Conservation (phyloP, 2,113 vertebrate species). For the Empidonax traillii region DNA sequence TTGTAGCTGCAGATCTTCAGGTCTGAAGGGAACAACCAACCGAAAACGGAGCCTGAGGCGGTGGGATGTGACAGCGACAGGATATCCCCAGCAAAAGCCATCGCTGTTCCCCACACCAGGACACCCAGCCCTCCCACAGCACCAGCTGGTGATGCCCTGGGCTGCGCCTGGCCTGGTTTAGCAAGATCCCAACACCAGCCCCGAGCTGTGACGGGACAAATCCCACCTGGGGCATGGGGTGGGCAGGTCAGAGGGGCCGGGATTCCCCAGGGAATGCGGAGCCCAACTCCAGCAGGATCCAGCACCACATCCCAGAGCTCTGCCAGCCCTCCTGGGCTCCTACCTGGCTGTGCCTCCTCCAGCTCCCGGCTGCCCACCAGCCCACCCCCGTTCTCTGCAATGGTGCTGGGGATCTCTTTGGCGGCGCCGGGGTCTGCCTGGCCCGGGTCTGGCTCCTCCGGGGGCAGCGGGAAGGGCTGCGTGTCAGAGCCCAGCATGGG, state of each 20-base stretch:
- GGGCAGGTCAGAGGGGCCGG: accelerated
- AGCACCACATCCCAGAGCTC: neutral
- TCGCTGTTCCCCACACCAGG: accelerated
- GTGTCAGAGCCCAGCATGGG: conserved; percentile 66
- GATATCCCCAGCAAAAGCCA: accelerated
- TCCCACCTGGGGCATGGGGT: accelerated
- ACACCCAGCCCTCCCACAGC: neutral
- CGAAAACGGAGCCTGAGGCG: accelerated
- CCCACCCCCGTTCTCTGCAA: conserved; percentile 64
- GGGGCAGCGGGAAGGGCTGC: conserved; percentile 65
- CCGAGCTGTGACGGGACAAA: accelerated
- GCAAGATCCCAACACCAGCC: accelerated
- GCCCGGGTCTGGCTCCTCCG: neutral
- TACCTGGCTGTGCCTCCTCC: conserved; percentile 74
- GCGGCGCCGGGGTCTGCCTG: neutral
- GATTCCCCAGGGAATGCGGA: accelerated
- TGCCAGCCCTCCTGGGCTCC: neutral
- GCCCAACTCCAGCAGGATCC: neutral
- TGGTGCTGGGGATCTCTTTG: conserved; percentile 59
- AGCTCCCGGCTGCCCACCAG: conserved; percentile 76
- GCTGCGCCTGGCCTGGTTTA: neutral
- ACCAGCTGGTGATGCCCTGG: accelerated
- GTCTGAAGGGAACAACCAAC: neutral
- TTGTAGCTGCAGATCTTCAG: conserved; percentile 72
- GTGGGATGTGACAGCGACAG: accelerated